Conservation (phyloP, 2,113 vertebrate species). For the Entomyzon cyanotis region DNA sequence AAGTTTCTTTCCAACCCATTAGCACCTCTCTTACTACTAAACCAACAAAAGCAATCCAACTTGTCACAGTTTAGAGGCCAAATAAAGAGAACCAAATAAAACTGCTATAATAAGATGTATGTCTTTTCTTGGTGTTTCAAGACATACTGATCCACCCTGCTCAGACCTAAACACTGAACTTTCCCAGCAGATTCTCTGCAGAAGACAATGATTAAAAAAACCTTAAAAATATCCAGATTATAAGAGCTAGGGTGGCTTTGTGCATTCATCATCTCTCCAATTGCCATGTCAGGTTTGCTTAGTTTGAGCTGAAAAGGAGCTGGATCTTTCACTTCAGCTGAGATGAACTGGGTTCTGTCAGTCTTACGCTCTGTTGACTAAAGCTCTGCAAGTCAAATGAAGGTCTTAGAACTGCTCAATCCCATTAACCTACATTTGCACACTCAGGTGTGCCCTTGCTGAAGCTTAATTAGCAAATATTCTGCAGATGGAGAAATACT, state of each 20-base stretch:
- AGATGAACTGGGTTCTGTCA: background rate
- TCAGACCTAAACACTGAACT: background rate
- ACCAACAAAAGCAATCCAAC: background rate
- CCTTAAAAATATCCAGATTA: background rate
- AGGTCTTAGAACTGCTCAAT: constrained; percentile 19
- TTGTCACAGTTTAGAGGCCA: background rate
- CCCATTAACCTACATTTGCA: constrained; percentile 34
- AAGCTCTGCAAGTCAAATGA: constrained; percentile 21
- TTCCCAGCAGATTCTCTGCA: background rate
- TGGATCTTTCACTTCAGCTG: background rate
- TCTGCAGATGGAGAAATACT: background rate
- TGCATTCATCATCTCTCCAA: background rate
- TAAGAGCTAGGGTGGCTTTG: background rate
- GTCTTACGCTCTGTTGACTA: background rate
- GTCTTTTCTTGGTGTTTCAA: background rate
- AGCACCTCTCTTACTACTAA: background rate
- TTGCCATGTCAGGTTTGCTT: background rate
- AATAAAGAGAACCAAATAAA: background rate
- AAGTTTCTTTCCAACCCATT: background rate
- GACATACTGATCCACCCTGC: background rate
- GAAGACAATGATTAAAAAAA: background rate
- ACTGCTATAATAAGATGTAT: background rate
- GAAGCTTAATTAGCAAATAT: constrained; percentile 4
- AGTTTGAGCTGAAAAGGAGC: background rate
- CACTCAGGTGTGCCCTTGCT: background rate